Conservation (phyloP, 2,888 invertebrate genomes). For the Oxyscelio sp. region DNA sequence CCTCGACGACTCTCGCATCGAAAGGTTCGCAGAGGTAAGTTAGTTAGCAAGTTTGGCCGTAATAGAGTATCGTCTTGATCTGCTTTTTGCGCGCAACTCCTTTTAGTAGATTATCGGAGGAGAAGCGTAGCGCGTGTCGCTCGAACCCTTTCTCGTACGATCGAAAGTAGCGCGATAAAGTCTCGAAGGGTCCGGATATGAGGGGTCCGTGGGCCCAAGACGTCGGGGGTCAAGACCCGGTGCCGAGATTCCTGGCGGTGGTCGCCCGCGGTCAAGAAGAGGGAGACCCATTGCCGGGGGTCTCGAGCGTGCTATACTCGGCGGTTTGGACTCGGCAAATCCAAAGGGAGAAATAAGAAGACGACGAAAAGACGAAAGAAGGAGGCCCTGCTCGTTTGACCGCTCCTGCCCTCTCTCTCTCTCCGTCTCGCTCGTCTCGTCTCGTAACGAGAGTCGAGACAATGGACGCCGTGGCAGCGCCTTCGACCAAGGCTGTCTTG, state of each 20-base stretch:
- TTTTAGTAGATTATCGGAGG: constrained; percentile 45
- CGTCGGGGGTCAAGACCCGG: constrained; percentile 66
- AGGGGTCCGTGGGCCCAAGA: constrained; percentile 11
- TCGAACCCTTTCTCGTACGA: constrained; percentile 5
- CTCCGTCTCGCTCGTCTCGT: constrained; percentile 63
- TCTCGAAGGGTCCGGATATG: constrained; percentile 43
- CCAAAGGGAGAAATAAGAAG: constrained; percentile 60
- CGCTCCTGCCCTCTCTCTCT: constrained; percentile 50
- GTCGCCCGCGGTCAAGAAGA: constrained; percentile 44
- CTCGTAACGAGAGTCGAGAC: constrained; percentile 81
- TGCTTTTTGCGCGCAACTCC: too few species aligned
- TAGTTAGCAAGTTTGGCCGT: too few species aligned
- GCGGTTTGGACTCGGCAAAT: constrained; percentile 47
- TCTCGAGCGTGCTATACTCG: constrained; percentile 59
- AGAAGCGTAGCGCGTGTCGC: constrained; percentile 50
- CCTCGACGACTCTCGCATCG: too few species aligned
- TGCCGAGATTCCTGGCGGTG: constrained; percentile 66
- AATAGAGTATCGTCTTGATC: too few species aligned
- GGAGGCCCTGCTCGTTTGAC: constrained; percentile 65
- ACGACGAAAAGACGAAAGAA: constrained; percentile 52
- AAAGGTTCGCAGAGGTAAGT: too few species aligned
- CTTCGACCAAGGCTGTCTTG: constrained; percentile 85
- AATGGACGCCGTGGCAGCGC: constrained; percentile 86
- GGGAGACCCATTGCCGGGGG: constrained; percentile 55
- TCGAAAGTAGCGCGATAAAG: constrained; percentile 47